Base-by-base conservation (phyloP, 2,797 vertebrate genomes). In the Oreonectes daqikongensis region DNA sequence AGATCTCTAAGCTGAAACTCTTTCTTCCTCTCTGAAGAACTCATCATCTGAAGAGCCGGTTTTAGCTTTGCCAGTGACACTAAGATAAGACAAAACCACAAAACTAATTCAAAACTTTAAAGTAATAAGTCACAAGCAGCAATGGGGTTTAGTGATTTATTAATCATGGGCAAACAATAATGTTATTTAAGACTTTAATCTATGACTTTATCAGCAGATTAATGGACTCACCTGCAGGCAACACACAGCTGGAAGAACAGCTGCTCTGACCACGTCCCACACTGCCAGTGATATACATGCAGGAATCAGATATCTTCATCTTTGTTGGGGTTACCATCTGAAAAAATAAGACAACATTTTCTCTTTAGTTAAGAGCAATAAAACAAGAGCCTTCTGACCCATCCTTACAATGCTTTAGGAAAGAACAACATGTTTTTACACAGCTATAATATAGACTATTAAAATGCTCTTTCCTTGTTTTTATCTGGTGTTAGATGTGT, bases 261-360 rank as follows among this genome's bases (percentile, higher is more conserved):
- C 57, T 75, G 85, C 85, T 75, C 82, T 85, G 76, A 71, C 75
- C 83, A 77, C 78, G 72, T 61, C 89, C 90, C 10, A 87, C 68
- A 52, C 87, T 72, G 50, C 87, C 89, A 78, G 89, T 84, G 80
- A 96, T 85, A 74, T 89, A 83, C 78, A 89, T 87, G 14, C 89
- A 92, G 28, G 95, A 94, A 89, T 96, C 95, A n/a, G 96, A 98
- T 59, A 95, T 86, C 89, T 93, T 98, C 79, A 75, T 93, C 86
- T 81, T 95, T 72, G 18, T 78, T 75, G 95, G 90, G 2, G 91
- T 90, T 78, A 81, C 85, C 44, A 83, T 57, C 97, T 98, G 82
- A 42, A 73, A 82, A 55, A 40, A 55, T 7, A 59, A 18, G 60
- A 26, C 30, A 11, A 77, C 28, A 64, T 22, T 63, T 52, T 17